Conservation (phyloP, 1,140 invertebrate species). For the Brachionus rotundiformis region DNA sequence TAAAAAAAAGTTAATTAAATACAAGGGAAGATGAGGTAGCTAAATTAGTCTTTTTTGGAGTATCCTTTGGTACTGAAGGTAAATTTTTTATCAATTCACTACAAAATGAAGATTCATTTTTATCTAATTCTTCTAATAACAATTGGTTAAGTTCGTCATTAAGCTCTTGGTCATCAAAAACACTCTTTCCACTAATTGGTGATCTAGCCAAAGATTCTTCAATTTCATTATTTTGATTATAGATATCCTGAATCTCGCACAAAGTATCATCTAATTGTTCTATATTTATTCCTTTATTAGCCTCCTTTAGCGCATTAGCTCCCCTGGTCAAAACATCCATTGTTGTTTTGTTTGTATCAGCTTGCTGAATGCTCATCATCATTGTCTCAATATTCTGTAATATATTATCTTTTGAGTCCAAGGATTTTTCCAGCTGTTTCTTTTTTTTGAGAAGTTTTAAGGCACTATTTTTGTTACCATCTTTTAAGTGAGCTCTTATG, state of each 20-base stretch:
- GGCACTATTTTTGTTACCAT: constrained; percentile 15
- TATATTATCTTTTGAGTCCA: constrained; percentile 24
- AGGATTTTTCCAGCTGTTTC: constrained; percentile 20
- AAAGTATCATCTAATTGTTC: constrained; percentile 42
- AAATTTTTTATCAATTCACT: constrained; percentile 30
- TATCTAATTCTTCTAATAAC: neutral
- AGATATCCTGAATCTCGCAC: constrained; percentile 38
- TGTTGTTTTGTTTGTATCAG: constrained; percentile 42
- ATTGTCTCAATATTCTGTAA: constrained; percentile 29
- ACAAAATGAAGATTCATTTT: neutral
- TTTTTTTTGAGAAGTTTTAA: constrained; percentile 8
- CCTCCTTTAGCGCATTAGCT: constrained; percentile 26
- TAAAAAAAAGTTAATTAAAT: neutral
- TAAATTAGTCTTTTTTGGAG: neutral
- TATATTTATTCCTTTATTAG: constrained; percentile 16
- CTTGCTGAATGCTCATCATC: constrained; percentile 50
- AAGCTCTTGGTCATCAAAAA: constrained; percentile 42
- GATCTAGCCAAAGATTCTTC: constrained; percentile 41
- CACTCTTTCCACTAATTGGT: neutral
- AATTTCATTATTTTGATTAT: constrained; percentile 48
- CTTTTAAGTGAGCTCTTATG: neutral
- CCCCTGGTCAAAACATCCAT: constrained; percentile 6
- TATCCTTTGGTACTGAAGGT: neutral
- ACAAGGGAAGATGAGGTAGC: neutral
- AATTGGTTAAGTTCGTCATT: constrained; percentile 35